Evolutionary conservation across 2,797 vertebrate genomes (phyloP).

Genomic region (Lagodon rhomboides): DNA sequence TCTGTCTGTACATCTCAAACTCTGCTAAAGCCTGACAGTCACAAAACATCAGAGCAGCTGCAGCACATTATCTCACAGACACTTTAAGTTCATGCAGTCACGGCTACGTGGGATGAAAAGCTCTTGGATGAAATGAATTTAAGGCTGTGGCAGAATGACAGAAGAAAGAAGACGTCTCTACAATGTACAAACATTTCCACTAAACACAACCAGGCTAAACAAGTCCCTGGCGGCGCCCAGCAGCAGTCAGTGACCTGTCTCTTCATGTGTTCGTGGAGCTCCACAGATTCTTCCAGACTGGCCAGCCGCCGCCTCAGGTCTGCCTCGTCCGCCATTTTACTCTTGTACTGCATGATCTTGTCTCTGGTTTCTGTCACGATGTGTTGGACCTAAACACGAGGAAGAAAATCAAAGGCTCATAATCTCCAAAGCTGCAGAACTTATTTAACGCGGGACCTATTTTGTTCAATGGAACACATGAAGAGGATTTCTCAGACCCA

Average conservation of each 20-base stretch:
- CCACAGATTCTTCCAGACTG: conserved; percentile 95
- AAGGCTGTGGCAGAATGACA: neutral
- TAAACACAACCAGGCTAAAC: neutral
- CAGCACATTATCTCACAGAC: neutral
- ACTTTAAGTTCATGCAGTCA: neutral
- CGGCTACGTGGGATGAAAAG: neutral
- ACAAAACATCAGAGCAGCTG: conserved; percentile 25
- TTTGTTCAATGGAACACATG: conserved; percentile 1
- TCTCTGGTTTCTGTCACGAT: conserved; percentile 97
- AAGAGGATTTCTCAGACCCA: conserved; percentile 5
- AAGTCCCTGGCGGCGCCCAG: neutral
- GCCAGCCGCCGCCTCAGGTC: conserved; percentile 93
- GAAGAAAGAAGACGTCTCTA: neutral
- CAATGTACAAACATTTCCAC: neutral
- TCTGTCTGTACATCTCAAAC: conserved; percentile 96
- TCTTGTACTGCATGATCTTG: conserved; percentile 96
- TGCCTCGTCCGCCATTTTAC: conserved; percentile 93
- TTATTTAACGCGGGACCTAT: neutral
- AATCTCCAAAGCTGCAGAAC: neutral
- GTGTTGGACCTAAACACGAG: conserved; percentile 86
- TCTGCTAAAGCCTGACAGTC: conserved; percentile 90
- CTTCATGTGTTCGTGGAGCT: conserved; percentile 97
- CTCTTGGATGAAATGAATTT: neutral
- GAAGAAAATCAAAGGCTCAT: neutral
- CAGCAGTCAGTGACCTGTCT: conserved; percentile 79